A percentile compares a stretch with the other conserved stretches of the same genome.
Evolutionary conservation across 2,888 invertebrate genomes (phyloP).

Genomic region (Brenthis daphne): DNA sequence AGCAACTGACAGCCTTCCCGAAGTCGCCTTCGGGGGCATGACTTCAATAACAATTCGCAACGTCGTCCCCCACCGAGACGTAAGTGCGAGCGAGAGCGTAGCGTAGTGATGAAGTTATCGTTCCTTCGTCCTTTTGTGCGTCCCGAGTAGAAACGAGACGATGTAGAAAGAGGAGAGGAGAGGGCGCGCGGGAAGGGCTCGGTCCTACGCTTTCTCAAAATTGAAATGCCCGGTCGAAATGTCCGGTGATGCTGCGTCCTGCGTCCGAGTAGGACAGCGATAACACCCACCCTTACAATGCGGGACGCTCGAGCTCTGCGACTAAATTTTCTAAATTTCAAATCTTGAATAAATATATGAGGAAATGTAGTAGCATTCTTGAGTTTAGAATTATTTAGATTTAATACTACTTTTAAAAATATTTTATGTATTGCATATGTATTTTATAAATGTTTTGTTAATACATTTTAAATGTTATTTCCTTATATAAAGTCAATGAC

Average conservation of each 20-base stretch:
- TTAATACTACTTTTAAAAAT: background rate
- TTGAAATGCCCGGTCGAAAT: conserved; percentile 84
- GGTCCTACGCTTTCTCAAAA: conserved; percentile 83
- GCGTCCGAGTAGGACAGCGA: conserved; percentile 81
- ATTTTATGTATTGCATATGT: background rate
- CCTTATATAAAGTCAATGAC: conserved; percentile 58
- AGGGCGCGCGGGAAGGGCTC: conserved; percentile 62
- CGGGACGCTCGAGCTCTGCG: conserved; percentile 77
- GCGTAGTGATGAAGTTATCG: conserved; percentile 81
- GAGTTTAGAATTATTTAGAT: background rate
- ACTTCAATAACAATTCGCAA: conserved; percentile 83
- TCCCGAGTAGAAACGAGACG: conserved; percentile 77
- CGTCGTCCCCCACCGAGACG: conserved; percentile 80
- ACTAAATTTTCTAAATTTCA: conserved; percentile 77
- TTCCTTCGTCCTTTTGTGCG: conserved; percentile 83
- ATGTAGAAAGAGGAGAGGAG: conserved; percentile 58
- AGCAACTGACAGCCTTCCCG: conserved; percentile 82
- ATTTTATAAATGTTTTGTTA: background rate
- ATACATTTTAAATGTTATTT: conserved; percentile 46
- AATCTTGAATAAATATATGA: conserved; percentile 49
- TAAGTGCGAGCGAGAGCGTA: conserved; percentile 76
- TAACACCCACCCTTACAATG: conserved; percentile 81
- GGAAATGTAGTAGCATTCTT: conserved; percentile 29
- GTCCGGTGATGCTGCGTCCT: conserved; percentile 83
- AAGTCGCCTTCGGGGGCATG: conserved; percentile 83